phyloP scores from a whole-genome alignment of 2,113 vertebrate genomes.

The Ochotona curzoniae region DNA sequence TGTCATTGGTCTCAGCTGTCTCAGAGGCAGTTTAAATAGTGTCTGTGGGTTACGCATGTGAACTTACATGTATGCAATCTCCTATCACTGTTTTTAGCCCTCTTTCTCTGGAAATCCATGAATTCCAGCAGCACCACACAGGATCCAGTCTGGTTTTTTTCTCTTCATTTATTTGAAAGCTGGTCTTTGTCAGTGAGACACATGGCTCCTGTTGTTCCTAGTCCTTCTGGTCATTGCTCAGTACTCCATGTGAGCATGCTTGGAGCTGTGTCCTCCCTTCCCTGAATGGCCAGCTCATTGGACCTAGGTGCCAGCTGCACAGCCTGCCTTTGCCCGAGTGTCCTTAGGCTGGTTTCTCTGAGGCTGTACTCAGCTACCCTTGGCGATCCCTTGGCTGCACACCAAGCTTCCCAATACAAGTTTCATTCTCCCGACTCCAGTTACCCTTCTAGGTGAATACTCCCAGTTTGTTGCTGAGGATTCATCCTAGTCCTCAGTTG shows the following conservation, averaged over 20 bases:
- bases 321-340: neutral
- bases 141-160: neutral
- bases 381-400: neutral
- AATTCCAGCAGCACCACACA: neutral
- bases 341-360: neutral
- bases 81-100: neutral
- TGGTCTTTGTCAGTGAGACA: neutral
- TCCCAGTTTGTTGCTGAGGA: neutral
- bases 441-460: neutral
- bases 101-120: neutral
- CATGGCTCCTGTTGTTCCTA: neutral
- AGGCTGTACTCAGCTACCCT: too few species aligned
- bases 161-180: neutral
- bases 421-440: neutral
- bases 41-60: neutral
- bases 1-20: neutral
- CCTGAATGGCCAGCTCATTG: neutral
- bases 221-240: neutral
- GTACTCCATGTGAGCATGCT: too few species aligned
- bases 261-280: neutral
- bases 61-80: neutral
- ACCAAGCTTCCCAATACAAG: neutral
- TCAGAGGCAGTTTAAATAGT: neutral
- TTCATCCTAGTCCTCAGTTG: rapidly evolving
- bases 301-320: neutral